A percentile compares a stretch with the other conserved stretches of the same genome.
phyloP scores from a whole-genome alignment of 1,140 invertebrate genomes.

The Drosophila trapezifrons region DNA sequence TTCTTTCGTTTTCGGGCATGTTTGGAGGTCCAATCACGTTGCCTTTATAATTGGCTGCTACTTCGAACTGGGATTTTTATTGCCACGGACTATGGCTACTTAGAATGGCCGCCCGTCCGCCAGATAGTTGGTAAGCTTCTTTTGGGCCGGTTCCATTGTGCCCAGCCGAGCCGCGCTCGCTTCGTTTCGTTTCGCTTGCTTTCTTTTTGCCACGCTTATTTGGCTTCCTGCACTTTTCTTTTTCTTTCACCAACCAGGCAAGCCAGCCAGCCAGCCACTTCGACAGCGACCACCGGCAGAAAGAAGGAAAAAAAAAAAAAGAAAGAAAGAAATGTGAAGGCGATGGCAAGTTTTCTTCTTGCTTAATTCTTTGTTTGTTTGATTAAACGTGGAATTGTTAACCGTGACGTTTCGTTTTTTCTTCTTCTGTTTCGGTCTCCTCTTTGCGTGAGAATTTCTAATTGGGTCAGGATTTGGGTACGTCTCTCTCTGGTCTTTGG shows the following conservation, averaged over 20 bases:
- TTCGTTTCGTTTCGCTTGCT: conserved; percentile 67
- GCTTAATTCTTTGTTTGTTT: conserved; percentile 63
- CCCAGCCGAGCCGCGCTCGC: neutral
- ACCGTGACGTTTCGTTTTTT: conserved; percentile 68
- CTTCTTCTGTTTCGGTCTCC: conserved; percentile 30
- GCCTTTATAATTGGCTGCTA: conserved; percentile 34
- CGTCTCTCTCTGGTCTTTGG: conserved; percentile 3
- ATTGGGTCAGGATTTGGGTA: conserved; percentile 69
- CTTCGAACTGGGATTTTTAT: conserved; percentile 42
- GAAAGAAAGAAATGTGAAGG: conserved; percentile 37
- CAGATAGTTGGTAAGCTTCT: conserved; percentile 52
- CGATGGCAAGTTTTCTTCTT: conserved; percentile 50
- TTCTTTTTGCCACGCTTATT: conserved; percentile 67
- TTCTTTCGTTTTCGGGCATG: conserved; percentile 26
- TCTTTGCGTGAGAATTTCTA: conserved; percentile 77
- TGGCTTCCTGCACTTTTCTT: conserved; percentile 56
- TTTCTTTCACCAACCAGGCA: conserved; percentile 53
- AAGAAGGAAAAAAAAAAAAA: neutral
- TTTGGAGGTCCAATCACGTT: conserved; percentile 45
- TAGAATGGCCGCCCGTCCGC: conserved; percentile 35
- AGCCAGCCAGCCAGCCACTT: conserved; percentile 12
- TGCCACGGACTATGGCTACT: conserved; percentile 36
- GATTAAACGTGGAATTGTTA: conserved; percentile 78
- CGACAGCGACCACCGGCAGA: conserved; percentile 14
- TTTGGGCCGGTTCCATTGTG: conserved; percentile 57